Evolutionary conservation across 2,797 vertebrate genomes (phyloP).

Genomic region (Sciurus carolinensis): DNA sequence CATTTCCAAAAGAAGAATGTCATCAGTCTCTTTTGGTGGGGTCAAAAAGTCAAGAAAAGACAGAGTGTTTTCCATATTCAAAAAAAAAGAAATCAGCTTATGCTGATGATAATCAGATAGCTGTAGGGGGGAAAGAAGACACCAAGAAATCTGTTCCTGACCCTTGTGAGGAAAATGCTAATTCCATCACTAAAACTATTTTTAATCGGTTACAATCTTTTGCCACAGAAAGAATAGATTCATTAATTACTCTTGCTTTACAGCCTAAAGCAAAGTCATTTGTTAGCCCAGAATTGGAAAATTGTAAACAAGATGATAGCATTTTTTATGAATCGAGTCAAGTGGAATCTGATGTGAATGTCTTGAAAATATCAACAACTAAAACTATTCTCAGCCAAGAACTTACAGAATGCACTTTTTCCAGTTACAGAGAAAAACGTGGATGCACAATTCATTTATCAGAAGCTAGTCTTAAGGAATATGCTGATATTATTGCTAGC

Average conservation of each 20-base stretch:
- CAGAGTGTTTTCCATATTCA: background rate
- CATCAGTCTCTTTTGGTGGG: background rate
- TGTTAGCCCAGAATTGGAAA: constrained; percentile 47
- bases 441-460: constrained; percentile 55
- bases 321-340: constrained; percentile 61
- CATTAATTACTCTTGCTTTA: constrained; percentile 58
- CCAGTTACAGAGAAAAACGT: constrained; percentile 49
- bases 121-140: background rate
- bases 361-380: constrained; percentile 58
- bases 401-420: constrained; percentile 38
- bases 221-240: constrained; percentile 75
- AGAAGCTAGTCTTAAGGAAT: constrained; percentile 73
- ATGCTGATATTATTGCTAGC: constrained; percentile 77
- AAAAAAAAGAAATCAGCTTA: constrained; percentile 3
- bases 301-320: constrained; percentile 16
- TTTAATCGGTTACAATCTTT: constrained; percentile 78
- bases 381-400: constrained; percentile 46
- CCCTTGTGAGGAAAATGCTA: constrained; percentile 69
- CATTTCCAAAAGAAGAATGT: constrained; percentile 10
- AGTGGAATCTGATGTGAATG: constrained; percentile 12
- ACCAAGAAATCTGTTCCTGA: background rate
- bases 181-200: constrained; percentile 75
- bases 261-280: constrained; percentile 57
- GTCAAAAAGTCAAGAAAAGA: constrained; percentile 2
- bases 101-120: background rate